These are phyloP conservation scores for Calameuta idolon DNA, from an alignment of 2,888 invertebrate species.

Conservation along the genomic window DNA sequence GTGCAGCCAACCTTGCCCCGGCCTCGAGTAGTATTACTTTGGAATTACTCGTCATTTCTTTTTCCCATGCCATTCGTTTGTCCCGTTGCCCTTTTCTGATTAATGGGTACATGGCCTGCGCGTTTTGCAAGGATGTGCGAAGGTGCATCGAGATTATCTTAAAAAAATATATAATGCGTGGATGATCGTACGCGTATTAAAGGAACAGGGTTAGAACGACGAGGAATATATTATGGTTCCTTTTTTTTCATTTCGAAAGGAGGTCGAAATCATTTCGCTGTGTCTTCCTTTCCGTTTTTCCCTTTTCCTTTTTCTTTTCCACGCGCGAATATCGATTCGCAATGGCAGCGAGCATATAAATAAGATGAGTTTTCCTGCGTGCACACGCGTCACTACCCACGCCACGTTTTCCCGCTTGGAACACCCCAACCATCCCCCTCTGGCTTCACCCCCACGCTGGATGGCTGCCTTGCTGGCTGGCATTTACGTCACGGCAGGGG, in stretches of 20 bases:
- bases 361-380: slow-evolving; percentile 66
- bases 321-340: slow-evolving; percentile 56
- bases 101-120: not conserved
- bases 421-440: slow-evolving; percentile 27
- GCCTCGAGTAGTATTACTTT: not conserved
- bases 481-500: slow-evolving; percentile 54
- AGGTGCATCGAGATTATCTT: not conserved
- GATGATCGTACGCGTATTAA: not conserved
- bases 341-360: slow-evolving; percentile 60
- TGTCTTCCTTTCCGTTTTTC: slow-evolving; percentile 7
- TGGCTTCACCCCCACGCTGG: slow-evolving; percentile 5
- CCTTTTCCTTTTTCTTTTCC: slow-evolving; percentile 8
- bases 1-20: not conserved
- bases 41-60: not conserved
- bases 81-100: not conserved
- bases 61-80: not conserved
- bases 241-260: not conserved
- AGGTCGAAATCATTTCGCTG: not conserved
- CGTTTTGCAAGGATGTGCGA: not conserved
- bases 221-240: not conserved
- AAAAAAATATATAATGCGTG: not conserved
- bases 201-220: not conserved
- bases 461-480: slow-evolving; percentile 44
- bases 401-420: slow-evolving; percentile 41
- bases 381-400: slow-evolving; percentile 65